Evolutionary conservation across 2,113 vertebrate genomes (phyloP).

Genomic region (Toxotes chatareus): DNA sequence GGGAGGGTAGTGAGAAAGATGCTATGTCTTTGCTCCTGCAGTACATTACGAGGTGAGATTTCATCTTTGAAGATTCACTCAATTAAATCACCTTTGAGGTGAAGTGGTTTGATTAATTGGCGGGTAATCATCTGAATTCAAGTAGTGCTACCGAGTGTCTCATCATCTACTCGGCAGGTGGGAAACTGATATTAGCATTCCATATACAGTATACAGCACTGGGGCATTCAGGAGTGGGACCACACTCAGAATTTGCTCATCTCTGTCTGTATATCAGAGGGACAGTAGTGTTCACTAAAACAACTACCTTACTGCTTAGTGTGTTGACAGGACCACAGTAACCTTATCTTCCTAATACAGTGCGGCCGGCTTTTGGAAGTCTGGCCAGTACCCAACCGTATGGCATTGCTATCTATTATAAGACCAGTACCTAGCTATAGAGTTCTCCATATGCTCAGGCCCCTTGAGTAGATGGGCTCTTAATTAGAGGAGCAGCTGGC

Average conservation of each 20-base stretch:
- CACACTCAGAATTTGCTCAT: no score
- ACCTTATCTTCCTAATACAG: conserved; percentile 31
- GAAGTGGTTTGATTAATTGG: conserved; percentile 61
- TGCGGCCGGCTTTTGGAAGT: conserved; percentile 25
- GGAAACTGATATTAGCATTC: conserved; percentile 30
- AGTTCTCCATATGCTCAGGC: conserved; percentile 75
- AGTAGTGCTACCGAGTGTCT: conserved; percentile 46
- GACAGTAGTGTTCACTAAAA: neutral
- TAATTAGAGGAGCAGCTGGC: conserved; percentile 83
- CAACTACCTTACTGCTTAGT: neutral
- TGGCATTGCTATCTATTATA: conserved; percentile 64
- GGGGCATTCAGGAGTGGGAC: neutral
- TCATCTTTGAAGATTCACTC: conserved; percentile 37
- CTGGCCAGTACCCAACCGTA: conserved; percentile 30
- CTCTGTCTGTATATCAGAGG: neutral
- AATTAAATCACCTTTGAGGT: conserved; percentile 40
- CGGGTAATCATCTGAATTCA: conserved; percentile 57
- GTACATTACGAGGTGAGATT: conserved; percentile 23
- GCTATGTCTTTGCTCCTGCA: neutral
- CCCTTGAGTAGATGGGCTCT: conserved; percentile 71
- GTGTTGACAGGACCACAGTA: neutral
- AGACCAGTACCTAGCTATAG: conserved; percentile 62
- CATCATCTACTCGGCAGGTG: conserved; percentile 53
- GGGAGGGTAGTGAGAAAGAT: conserved; percentile 21
- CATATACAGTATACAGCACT: conserved; percentile 2